phyloP scores from a whole-genome alignment of 2,888 invertebrate species.

The Scaptomyza flava region DNA sequence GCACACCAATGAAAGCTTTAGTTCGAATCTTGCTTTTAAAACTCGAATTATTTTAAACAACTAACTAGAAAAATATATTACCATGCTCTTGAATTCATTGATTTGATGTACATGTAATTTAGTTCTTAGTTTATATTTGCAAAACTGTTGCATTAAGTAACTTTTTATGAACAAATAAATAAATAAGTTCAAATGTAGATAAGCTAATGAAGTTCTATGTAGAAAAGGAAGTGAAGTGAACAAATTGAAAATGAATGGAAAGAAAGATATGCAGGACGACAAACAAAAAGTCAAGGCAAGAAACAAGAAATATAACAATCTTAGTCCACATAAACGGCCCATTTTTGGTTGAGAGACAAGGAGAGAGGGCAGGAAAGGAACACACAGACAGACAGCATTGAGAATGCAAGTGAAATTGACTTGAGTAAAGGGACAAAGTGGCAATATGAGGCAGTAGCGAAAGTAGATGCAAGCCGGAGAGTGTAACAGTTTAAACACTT shows the following conservation, averaged over 20 bases:
- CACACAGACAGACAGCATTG: conserved; percentile 17
- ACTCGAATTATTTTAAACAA: too few relatives aligned
- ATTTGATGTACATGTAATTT: too few relatives aligned
- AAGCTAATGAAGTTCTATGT: conserved; percentile 7
- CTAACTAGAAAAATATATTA: too few relatives aligned
- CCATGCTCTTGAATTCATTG: too few relatives aligned
- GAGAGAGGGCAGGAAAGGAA: conserved; percentile 1
- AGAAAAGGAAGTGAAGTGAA: conserved; percentile 1
- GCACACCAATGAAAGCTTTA: too few relatives aligned
- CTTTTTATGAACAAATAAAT: too few relatives aligned
- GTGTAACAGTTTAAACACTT: conserved; percentile 61
- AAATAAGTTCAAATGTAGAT: conserved; percentile 1
- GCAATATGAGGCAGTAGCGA: conserved; percentile 6
- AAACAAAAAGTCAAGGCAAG: conserved; percentile 11
- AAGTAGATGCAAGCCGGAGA: conserved; percentile 16
- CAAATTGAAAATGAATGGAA: neutral
- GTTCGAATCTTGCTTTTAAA: too few relatives aligned
- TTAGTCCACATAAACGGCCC: conserved; percentile 47
- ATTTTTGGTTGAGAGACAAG: conserved; percentile 31
- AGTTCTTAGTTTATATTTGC: too few relatives aligned
- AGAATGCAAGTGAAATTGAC: conserved; percentile 54
- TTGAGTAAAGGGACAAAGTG: conserved; percentile 4
- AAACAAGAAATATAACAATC: conserved; percentile 53
- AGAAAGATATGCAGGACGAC: neutral
- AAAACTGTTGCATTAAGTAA: too few relatives aligned